phyloP scores from a whole-genome alignment of 1,140 invertebrate genomes.

The Drosophila murphyi region DNA sequence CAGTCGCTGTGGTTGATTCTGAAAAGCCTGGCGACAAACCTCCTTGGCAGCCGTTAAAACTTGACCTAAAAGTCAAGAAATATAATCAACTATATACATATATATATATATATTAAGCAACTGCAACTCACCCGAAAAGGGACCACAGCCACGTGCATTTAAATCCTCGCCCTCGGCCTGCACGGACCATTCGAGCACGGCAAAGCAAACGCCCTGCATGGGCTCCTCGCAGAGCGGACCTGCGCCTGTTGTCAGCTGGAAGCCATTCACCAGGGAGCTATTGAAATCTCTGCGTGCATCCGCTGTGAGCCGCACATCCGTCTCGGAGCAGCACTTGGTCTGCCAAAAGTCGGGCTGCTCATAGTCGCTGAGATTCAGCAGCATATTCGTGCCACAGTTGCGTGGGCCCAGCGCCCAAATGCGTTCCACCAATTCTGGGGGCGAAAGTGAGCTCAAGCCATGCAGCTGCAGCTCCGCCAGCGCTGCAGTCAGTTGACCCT shows the following conservation, averaged over 20 bases:
- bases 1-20: slow-evolving; percentile 94
- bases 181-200: slow-evolving; percentile 92
- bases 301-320: slow-evolving; percentile 43
- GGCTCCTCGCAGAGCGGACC: slow-evolving; percentile 98
- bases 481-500: slow-evolving; percentile 87
- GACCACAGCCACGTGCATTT: slow-evolving; percentile 85
- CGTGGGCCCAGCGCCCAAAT: slow-evolving; percentile 97
- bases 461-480: slow-evolving; percentile 85
- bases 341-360: slow-evolving; percentile 76
- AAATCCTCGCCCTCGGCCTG: slow-evolving; percentile 85
- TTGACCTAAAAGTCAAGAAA: slow-evolving; percentile 88
- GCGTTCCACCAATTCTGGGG: slow-evolving; percentile 86
- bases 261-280: slow-evolving; percentile 95
- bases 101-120: not conserved
- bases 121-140: slow-evolving; percentile 85
- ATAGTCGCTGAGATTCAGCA: slow-evolving; percentile 91
- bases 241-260: slow-evolving; percentile 94
- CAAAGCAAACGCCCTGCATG: slow-evolving; percentile 96
- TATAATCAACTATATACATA: not conserved
- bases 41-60: slow-evolving; percentile 96
- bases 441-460: slow-evolving; percentile 35
- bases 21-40: slow-evolving; percentile 94
- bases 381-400: slow-evolving; percentile 94
- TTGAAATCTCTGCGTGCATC: slow-evolving; percentile 88
- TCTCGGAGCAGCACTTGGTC: slow-evolving; percentile 37